Conservation (phyloP, 2,797 vertebrate species). For the Alca torda region DNA sequence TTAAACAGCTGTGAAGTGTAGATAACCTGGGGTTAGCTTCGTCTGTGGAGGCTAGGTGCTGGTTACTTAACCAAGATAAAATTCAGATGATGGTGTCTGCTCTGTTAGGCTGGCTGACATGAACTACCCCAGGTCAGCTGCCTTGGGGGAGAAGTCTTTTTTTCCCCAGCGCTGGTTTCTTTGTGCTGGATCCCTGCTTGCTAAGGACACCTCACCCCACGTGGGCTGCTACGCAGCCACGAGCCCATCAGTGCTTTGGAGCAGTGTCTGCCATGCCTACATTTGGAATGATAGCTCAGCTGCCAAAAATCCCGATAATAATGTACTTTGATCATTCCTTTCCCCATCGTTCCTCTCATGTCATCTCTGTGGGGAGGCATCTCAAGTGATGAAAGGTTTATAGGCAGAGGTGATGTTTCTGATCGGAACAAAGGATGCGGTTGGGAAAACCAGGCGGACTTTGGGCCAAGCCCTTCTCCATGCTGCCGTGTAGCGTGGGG, state of each 20-base stretch:
- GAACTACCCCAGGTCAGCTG: neutral
- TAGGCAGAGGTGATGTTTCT: neutral
- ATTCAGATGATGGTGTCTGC: neutral
- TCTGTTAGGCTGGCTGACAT: neutral
- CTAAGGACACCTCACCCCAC: neutral
- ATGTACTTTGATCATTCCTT: neutral
- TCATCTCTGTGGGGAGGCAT: neutral
- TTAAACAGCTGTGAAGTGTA: neutral
- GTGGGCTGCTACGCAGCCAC: neutral
- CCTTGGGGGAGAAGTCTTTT: neutral
- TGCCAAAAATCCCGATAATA: neutral
- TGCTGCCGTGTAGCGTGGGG: accelerated
- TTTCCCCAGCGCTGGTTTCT: neutral
- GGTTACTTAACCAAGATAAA: neutral
- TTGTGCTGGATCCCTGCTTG: neutral
- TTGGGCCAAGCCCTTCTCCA: neutral
- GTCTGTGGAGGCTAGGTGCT: neutral
- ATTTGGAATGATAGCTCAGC: neutral
- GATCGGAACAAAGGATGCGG: neutral
- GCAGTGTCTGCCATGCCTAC: neutral
- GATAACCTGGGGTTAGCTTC: neutral
- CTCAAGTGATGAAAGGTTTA: neutral
- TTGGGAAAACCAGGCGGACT: neutral
- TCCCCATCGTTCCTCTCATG: neutral
- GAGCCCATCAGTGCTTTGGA: neutral